Base-by-base conservation (phyloP, 1,140 invertebrate species). In the Hyphantria cunea region DNA sequence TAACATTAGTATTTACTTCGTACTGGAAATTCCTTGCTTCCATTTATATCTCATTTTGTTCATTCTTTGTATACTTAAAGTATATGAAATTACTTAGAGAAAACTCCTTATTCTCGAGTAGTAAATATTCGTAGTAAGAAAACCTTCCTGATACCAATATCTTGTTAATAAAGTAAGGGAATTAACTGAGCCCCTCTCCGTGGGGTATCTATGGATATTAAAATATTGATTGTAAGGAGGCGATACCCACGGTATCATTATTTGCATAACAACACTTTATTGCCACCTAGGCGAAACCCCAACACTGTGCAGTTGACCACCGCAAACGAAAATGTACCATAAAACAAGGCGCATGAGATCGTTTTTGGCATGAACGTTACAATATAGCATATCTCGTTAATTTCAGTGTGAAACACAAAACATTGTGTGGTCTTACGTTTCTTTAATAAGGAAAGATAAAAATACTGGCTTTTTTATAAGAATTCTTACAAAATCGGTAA, bases 191-290 rank as follows among this genome's bases (percentile, higher is more conserved):
- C 17, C 17, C 17, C 17, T 25, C 41, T 32, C 53, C 13, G 12
- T 41, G 31, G 41, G 53, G 53, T 32, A 45, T 55, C 25, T 34
- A 14, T 33, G 9, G 41, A 45, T 45, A 55, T 55, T 55, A 55
- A 74, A 60, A 64, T 53, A 54, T 65, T 62, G 39, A 41, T 44
- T 41, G 42, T 41, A 45, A 45, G 25, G 41, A 45, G 31, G 41
- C 39, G 53, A 55, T 55, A 45, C 41, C 41, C 6, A 10, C 31
- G 13, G 41, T 55, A 55, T 45, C 8, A 55, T 45, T 55, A 55
- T 55, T 55, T 45, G 53, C 53, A 55, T 55, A 55, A 55, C 53
- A 44, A 32, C 6, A 55, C 41, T 55, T 55, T 55, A 55, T 55
- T 55, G 42, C 53, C 53, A 45, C 53, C 53, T 33, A 31, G 15